Conservation (phyloP, 2,797 vertebrate genomes). For the Aeoliscus strigatus region DNA sequence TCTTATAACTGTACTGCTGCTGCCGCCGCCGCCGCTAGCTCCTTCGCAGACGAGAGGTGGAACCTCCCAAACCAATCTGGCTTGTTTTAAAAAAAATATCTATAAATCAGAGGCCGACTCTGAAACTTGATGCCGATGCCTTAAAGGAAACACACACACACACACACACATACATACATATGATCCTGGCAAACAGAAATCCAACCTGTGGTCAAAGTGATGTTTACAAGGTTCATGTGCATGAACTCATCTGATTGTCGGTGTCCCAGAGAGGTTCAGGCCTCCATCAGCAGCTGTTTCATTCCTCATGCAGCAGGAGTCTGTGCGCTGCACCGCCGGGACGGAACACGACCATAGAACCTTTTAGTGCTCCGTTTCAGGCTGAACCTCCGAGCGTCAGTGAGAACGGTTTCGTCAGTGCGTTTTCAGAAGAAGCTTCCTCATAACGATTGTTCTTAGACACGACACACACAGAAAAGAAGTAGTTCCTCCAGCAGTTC, state of each 20-base stretch:
- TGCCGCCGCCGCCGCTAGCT: too few relatives aligned
- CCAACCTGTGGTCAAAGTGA: constrained; percentile 44
- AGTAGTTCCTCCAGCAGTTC: not conserved
- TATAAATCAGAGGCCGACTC: constrained; percentile 40
- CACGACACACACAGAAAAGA: too few relatives aligned
- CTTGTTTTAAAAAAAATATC: constrained; percentile 49
- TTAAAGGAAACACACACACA: constrained; percentile 65
- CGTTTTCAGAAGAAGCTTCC: too few relatives aligned
- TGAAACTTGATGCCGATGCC: constrained; percentile 64
- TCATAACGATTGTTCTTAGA: too few relatives aligned
- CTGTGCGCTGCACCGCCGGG: too few relatives aligned
- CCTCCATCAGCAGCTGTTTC: too few relatives aligned
- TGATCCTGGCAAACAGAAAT: constrained; percentile 58
- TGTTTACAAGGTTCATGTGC: constrained; percentile 73
- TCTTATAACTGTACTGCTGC: constrained; percentile 70
- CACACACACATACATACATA: constrained; percentile 51
- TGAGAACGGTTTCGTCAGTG: too few relatives aligned
- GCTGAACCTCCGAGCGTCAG: too few relatives aligned
- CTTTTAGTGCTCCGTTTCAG: too few relatives aligned
- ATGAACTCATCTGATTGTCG: constrained; percentile 68
- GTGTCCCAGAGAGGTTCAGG: constrained; percentile 47
- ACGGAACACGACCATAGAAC: too few relatives aligned
- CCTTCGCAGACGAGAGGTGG: constrained; percentile 37
- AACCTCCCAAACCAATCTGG: constrained; percentile 43
- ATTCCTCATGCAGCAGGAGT: too few relatives aligned